Conservation (phyloP, 2,113 vertebrate species). For the Dissostichus mawsoni region DNA sequence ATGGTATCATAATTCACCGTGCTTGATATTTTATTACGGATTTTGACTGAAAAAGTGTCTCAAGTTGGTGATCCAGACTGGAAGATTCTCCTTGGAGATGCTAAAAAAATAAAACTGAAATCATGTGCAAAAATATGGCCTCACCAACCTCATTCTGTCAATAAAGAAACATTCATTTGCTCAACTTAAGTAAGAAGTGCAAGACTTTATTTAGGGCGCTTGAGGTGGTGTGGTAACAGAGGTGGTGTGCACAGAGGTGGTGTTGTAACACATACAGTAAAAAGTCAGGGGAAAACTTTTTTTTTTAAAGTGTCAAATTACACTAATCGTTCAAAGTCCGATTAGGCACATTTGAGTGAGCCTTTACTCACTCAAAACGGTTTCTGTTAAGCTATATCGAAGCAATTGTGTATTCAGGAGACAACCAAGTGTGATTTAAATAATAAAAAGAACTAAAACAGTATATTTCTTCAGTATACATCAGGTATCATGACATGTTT, state of each 20-base stretch:
- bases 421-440: neutral
- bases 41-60: constrained; percentile 4
- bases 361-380: neutral
- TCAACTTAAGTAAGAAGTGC: constrained; percentile 12
- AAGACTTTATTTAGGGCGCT: constrained; percentile 47
- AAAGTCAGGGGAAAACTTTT: constrained; percentile 1
- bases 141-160: neutral
- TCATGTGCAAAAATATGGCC: neutral
- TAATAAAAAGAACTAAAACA: no score
- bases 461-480: neutral
- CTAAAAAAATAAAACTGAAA: neutral
- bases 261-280: constrained; percentile 4
- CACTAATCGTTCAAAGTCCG: neutral
- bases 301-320: neutral
- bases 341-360: constrained; percentile 14
- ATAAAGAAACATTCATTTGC: neutral
- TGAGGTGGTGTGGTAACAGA: constrained; percentile 9
- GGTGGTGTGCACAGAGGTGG: neutral
- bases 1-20: neutral
- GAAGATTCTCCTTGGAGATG: neutral
- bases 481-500: neutral
- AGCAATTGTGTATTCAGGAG: constrained; percentile 4
- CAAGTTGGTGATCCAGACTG: neutral
- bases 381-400: constrained; percentile 3
- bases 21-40: no score